Conservation (phyloP, 1,140 invertebrate genomes). For the Reticulitermes speratus region DNA sequence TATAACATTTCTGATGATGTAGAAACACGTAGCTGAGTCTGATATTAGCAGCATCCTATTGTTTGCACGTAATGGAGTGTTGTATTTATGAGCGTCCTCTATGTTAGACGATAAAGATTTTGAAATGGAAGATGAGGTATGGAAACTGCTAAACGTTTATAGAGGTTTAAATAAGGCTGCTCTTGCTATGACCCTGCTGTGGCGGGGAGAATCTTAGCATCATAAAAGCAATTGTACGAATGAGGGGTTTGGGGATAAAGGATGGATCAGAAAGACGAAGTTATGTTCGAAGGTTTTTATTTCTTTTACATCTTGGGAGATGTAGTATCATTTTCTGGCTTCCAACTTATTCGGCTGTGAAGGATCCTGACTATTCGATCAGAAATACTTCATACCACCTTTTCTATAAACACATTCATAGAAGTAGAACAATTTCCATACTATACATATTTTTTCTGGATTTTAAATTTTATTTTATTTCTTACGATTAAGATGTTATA, state of each 20-base stretch:
- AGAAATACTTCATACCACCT: not conserved
- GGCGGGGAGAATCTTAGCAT: not conserved
- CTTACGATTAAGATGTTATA: too few relatives aligned
- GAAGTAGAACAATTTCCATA: too few relatives aligned
- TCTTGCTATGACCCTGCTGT: not conserved
- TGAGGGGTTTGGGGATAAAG: not conserved
- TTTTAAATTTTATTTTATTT: too few relatives aligned
- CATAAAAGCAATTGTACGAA: not conserved
- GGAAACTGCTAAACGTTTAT: constrained; percentile 5
- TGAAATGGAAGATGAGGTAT: not conserved
- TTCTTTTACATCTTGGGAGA: not conserved
- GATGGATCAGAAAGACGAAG: not conserved
- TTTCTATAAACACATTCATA: too few relatives aligned
- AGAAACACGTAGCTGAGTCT: too few relatives aligned
- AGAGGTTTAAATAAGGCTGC: not conserved
- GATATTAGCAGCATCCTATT: not conserved
- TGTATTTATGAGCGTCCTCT: not conserved
- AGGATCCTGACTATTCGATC: not conserved
- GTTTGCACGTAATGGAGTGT: not conserved
- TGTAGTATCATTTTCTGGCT: not conserved
- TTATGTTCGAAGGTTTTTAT: not conserved
- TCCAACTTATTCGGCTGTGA: not conserved
- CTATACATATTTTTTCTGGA: too few relatives aligned
- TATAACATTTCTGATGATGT: not conserved
- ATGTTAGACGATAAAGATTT: not conserved